Evolutionary conservation across 2,888 invertebrate genomes (phyloP).

Genomic region (Miltochrista miniata): DNA sequence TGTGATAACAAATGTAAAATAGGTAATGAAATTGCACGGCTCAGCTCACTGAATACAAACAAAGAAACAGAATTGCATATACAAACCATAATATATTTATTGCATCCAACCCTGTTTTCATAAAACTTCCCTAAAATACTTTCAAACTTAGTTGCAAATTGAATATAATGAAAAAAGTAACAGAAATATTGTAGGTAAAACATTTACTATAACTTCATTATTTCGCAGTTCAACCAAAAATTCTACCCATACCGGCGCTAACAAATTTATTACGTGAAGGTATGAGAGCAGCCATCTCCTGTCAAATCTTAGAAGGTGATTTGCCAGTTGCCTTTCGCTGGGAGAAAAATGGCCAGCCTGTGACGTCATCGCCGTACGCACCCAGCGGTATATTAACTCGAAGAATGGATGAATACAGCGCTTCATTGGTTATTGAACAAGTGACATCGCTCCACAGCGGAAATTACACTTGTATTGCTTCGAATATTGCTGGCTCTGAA

Average conservation of each 20-base stretch:
- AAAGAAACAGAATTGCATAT: too few relatives aligned
- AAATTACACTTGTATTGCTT: slow-evolving; percentile 96
- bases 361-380: slow-evolving; percentile 85
- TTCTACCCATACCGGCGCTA: slow-evolving; percentile 92
- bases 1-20: too few relatives aligned
- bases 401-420: slow-evolving; percentile 92
- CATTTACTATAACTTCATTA: too few relatives aligned
- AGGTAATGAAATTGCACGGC: too few relatives aligned
- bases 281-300: slow-evolving; percentile 94
- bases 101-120: too few relatives aligned
- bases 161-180: too few relatives aligned
- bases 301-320: slow-evolving; percentile 96
- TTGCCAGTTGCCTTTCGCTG: slow-evolving; percentile 95
- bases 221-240: slow-evolving; percentile 90
- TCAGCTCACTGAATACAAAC: too few relatives aligned
- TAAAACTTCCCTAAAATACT: too few relatives aligned
- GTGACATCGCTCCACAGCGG: slow-evolving; percentile 94
- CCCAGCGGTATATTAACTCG: slow-evolving; percentile 75
- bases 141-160: too few relatives aligned
- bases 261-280: slow-evolving; percentile 92
- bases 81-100: too few relatives aligned
- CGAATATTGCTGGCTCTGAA: slow-evolving; percentile 92
- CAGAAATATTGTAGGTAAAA: too few relatives aligned
- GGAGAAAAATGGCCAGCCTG: slow-evolving; percentile 93
- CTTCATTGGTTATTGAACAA: slow-evolving; percentile 93